These are phyloP conservation scores for Plestiodon gilberti DNA, from an alignment of 2,113 vertebrate species.

Conservation along the genomic window DNA sequence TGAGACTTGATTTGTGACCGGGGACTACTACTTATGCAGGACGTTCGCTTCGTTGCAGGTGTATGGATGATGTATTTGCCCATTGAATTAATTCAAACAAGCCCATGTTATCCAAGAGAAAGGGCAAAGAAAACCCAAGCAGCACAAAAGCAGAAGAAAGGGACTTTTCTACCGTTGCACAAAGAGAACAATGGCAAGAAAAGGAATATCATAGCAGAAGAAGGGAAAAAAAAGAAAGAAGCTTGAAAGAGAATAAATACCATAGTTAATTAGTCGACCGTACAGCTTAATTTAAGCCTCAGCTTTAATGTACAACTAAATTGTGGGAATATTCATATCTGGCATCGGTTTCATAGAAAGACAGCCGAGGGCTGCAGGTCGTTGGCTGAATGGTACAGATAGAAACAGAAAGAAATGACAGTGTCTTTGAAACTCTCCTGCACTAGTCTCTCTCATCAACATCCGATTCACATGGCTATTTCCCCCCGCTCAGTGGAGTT, in stretches of 20 bases:
- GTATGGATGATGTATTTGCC: not conserved
- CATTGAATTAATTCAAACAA: slow-evolving; percentile 9
- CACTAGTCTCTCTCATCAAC: rapidly evolving
- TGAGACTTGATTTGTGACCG: not conserved
- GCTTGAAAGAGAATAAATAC: slow-evolving; percentile 19
- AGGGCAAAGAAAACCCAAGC: not conserved
- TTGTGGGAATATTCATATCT: not conserved
- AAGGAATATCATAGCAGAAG: slow-evolving; percentile 8
- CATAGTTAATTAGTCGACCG: not conserved
- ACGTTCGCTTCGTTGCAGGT: not conserved
- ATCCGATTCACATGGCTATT: not conserved
- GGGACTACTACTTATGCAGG: rapidly evolving
- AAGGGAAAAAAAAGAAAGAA: not conserved
- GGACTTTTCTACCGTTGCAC: not conserved
- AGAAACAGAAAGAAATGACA: rapidly evolving
- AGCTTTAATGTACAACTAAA: not conserved
- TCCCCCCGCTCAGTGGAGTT: not conserved
- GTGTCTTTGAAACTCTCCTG: not conserved
- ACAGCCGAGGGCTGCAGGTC: not conserved
- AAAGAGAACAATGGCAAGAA: slow-evolving; percentile 28
- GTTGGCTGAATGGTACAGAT: not conserved
- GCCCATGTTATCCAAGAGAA: not conserved
- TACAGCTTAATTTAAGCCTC: slow-evolving; percentile 12
- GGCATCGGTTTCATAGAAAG: not conserved
- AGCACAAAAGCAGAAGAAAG: rapidly evolving